A percentile compares a stretch with the other conserved stretches of the same genome.
Evolutionary conservation across 2,888 invertebrate species (phyloP).

Genomic region (Hypercompe scribonia): DNA sequence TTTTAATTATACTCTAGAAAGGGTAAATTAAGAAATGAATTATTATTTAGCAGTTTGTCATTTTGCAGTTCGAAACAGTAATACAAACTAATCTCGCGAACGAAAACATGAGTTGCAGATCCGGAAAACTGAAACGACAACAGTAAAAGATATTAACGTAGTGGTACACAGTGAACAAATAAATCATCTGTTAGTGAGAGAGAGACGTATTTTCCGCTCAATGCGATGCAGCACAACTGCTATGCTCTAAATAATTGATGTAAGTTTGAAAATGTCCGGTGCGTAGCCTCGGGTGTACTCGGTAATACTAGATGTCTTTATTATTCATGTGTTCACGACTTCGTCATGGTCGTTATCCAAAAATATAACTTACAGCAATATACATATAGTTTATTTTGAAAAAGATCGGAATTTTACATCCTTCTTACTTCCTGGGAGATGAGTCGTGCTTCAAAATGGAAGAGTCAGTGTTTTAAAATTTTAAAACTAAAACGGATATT

Average conservation of each 20-base stretch:
- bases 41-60: no score
- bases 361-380: not conserved
- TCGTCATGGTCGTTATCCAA: not conserved
- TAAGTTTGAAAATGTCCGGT: constrained; percentile 26
- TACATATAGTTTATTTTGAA: not conserved
- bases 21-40: no score
- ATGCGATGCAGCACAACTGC: constrained; percentile 38
- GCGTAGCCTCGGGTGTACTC: constrained; percentile 9
- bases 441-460: not conserved
- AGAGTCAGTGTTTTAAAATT: not conserved
- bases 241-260: constrained; percentile 43
- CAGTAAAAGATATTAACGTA: not conserved
- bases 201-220: not conserved
- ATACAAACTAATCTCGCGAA: no score
- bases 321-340: constrained; percentile 29
- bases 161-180: not conserved
- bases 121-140: not conserved
- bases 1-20: no score
- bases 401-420: not conserved
- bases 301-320: constrained; percentile 18
- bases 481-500: not conserved
- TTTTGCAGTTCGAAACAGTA: no score
- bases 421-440: not conserved
- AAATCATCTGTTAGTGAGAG: not conserved
- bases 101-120: no score